A percentile compares a stretch with the other conserved stretches of the same genome.
Conservation (phyloP, 2,888 invertebrate species). For the Syritta pipiens region DNA sequence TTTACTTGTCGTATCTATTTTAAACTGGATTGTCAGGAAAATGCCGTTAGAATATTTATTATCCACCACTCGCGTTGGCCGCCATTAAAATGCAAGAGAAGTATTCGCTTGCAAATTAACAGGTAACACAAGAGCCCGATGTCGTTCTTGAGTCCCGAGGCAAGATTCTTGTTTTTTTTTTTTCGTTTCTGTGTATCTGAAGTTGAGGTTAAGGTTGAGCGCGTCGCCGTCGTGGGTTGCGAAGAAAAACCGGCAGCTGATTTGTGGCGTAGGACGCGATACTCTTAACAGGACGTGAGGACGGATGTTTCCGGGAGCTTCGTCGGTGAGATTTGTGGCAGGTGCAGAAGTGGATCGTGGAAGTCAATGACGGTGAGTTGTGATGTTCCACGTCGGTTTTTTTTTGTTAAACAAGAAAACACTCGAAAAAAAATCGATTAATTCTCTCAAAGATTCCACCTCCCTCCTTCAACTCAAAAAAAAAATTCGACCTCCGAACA, state of each 20-base stretch:
- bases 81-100: slow-evolving; percentile 23
- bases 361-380: too few relatives aligned
- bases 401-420: too few relatives aligned
- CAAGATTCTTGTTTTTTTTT: too few relatives aligned
- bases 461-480: not conserved
- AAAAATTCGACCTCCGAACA: not conserved
- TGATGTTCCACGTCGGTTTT: too few relatives aligned
- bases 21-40: slow-evolving; percentile 44
- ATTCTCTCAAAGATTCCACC: slow-evolving; percentile 2
- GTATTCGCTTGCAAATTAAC: slow-evolving; percentile 17
- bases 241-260: not conserved
- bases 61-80: not conserved
- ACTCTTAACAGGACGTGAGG: not conserved
- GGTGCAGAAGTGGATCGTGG: too few relatives aligned
- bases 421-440: slow-evolving; percentile 16
- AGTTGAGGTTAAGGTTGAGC: not conserved
- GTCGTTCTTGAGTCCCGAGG: too few relatives aligned
- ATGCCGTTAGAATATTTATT: slow-evolving; percentile 43
- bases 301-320: too few relatives aligned
- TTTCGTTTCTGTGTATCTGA: too few relatives aligned
- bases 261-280: not conserved
- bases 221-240: not conserved
- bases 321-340: too few relatives aligned
- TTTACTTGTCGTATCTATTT: not conserved
- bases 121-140: not conserved